Percentiles rank a stretch among this genome's conserved stretches.
These are phyloP conservation scores for Austrofundulus limnaeus DNA, from an alignment of 2,113 vertebrate genomes.

Conservation along the genomic window DNA sequence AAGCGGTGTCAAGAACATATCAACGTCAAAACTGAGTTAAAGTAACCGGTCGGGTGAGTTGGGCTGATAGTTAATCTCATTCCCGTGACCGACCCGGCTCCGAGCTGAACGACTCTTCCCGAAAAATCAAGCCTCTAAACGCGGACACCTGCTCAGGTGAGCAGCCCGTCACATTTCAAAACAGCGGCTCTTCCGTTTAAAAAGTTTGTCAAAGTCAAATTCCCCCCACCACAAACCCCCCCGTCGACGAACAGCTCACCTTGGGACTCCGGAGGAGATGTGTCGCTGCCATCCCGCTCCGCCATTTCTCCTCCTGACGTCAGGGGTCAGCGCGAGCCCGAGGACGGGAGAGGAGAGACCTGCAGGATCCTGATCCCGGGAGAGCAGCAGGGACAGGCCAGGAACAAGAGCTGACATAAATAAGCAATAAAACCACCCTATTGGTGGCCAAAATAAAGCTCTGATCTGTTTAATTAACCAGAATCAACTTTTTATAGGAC, in stretches of 20 bases:
- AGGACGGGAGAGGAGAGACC: slow-evolving; percentile 63
- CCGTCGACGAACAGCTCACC: slow-evolving; percentile 68
- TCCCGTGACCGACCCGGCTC: slow-evolving; percentile 64
- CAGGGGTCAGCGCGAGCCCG: slow-evolving; percentile 41
- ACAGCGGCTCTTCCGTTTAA: neutral
- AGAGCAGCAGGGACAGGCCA: slow-evolving; percentile 68
- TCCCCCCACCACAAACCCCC: too few relatives aligned
- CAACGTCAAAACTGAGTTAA: slow-evolving; percentile 17
- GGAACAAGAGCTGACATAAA: too few relatives aligned
- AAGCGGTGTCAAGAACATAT: neutral
- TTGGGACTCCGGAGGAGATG: slow-evolving; percentile 75
- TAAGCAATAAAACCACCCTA: too few relatives aligned
- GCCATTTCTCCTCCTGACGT: slow-evolving; percentile 82
- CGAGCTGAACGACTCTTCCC: slow-evolving; percentile 8
- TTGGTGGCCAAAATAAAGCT: too few relatives aligned
- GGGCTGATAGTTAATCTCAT: slow-evolving; percentile 68
- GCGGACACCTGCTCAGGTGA: neutral
- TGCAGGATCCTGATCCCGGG: neutral
- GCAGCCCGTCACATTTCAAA: accelerated
- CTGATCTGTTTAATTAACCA: too few relatives aligned
- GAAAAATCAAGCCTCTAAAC: slow-evolving; percentile 26
- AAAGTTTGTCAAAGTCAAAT: slow-evolving; percentile 31
- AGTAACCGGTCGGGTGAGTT: slow-evolving; percentile 51
- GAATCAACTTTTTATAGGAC: too few relatives aligned
- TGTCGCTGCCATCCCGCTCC: slow-evolving; percentile 78